A percentile compares a stretch with the other conserved stretches of the same genome.
Evolutionary conservation across 1,140 invertebrate genomes (phyloP).

Genomic region (Coenobita brevimanus): DNA sequence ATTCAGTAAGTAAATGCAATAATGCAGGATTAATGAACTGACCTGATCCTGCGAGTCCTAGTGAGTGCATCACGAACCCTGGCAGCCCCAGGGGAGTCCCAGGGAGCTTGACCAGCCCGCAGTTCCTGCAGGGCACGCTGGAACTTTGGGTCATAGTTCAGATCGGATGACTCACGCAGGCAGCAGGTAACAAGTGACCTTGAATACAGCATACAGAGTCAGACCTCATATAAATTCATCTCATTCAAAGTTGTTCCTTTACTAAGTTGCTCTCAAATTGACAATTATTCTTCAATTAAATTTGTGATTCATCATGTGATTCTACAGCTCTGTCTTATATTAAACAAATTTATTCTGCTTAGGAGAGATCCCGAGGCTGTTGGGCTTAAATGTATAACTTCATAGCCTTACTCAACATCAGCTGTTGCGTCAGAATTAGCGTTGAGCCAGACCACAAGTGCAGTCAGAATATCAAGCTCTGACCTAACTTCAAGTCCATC

Average conservation of each 20-base stretch:
- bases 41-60: conserved; percentile 45
- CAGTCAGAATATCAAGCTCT: conserved; percentile 51
- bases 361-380: too few species aligned
- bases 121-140: conserved; percentile 54
- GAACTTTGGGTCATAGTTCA: conserved; percentile 56
- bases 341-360: too few species aligned
- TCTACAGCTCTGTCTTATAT: too few species aligned
- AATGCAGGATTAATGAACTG: neutral
- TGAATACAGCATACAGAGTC: too few species aligned
- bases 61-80: conserved; percentile 40
- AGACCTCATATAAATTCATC: too few species aligned
- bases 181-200: conserved; percentile 46
- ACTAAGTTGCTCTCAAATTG: too few species aligned
- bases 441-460: conserved; percentile 55
- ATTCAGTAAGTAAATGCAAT: too few species aligned
- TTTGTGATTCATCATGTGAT: too few species aligned
- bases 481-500: conserved; percentile 45
- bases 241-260: too few species aligned
- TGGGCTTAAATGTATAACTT: neutral
- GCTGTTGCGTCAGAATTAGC: conserved; percentile 5
- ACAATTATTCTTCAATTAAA: too few species aligned
- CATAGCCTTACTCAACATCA: conserved; percentile 48
- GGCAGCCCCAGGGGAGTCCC: conserved; percentile 48
- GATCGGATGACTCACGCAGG: conserved; percentile 44
- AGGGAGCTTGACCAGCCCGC: conserved; percentile 30